Evolutionary conservation across 2,797 vertebrate genomes (phyloP).

Genomic region (Sylvia borin): DNA sequence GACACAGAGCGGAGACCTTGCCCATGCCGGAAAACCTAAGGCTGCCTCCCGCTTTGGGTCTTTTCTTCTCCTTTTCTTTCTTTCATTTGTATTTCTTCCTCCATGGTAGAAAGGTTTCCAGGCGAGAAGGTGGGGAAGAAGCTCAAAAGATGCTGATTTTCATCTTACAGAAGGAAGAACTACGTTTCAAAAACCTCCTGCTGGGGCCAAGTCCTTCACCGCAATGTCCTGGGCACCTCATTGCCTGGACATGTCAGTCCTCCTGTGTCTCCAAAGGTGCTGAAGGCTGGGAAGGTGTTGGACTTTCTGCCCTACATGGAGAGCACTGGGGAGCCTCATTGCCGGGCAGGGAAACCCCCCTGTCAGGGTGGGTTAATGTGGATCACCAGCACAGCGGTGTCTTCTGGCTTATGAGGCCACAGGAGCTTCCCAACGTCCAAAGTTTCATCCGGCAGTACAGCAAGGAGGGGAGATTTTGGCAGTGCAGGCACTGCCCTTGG

Average conservation of each 20-base stretch:
- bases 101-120: background rate
- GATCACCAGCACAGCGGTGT: rapidly evolving
- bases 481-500: background rate
- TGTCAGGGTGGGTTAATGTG: background rate
- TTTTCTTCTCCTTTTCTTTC: background rate
- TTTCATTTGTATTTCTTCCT: background rate
- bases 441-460: background rate
- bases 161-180: slow-evolving; percentile 76
- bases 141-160: slow-evolving; percentile 77
- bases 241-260: rapidly evolving
- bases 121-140: slow-evolving; percentile 39
- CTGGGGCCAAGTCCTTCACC: background rate
- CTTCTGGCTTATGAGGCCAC: background rate
- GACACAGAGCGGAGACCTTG: background rate
- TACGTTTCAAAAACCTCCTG: slow-evolving; percentile 43
- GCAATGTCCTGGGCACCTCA: rapidly evolving
- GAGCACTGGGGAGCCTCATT: background rate
- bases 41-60: background rate
- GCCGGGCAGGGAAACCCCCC: rapidly evolving
- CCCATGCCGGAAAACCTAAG: background rate
- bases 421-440: background rate
- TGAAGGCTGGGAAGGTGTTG: background rate
- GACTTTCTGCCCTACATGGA: background rate
- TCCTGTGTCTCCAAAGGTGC: background rate
- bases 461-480: background rate